These are phyloP conservation scores for Leucoraja ocellata DNA, from an alignment of 2,797 vertebrate genomes.

Conservation along the genomic window DNA sequence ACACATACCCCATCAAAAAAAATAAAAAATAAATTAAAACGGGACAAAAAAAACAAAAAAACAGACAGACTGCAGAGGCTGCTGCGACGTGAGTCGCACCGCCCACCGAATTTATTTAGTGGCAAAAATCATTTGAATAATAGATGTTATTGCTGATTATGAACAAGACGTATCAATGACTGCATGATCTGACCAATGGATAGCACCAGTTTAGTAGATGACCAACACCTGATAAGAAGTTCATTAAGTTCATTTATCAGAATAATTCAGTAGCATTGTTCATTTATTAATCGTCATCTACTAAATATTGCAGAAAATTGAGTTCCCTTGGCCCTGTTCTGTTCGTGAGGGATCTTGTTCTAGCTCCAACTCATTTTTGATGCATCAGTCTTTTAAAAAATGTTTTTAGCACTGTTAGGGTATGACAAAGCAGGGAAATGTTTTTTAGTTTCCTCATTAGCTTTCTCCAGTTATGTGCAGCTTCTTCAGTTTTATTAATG, in stretches of 20 bases:
- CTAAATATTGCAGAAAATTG: background rate
- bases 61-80: too few species aligned
- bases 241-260: background rate
- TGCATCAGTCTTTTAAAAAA: background rate
- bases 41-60: too few species aligned
- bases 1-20: too few species aligned
- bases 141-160: background rate
- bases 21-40: too few species aligned
- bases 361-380: background rate
- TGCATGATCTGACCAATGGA: background rate
- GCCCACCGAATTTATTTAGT: background rate
- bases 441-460: background rate
- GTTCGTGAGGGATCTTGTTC: background rate
- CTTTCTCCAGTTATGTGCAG: background rate
- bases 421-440: background rate
- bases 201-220: background rate
- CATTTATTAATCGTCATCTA: background rate
- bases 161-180: background rate
- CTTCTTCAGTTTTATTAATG: background rate
- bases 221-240: background rate
- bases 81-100: too few species aligned
- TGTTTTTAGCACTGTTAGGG: background rate
- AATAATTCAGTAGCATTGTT: background rate
- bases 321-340: background rate
- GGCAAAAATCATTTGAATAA: background rate